Percentiles rank a stretch among this genome's conserved stretches.
Conservation (phyloP, 2,797 vertebrate species). For the Epinephelus coioides region DNA sequence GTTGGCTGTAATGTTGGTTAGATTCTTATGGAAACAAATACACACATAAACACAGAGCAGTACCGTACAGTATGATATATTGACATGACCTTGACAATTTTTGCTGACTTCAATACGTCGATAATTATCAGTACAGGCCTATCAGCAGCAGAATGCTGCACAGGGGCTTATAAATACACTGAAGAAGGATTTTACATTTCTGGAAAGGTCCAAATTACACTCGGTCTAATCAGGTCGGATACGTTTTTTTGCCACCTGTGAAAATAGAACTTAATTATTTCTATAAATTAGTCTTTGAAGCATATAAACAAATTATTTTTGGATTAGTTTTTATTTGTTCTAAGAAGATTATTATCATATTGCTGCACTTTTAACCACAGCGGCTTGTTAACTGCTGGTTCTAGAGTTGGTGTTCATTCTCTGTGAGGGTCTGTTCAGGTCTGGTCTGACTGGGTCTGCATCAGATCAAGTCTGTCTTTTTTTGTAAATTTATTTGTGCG, state of each 20-base stretch:
- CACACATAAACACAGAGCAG: not conserved
- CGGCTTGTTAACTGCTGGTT: not conserved
- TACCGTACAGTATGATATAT: too few species aligned
- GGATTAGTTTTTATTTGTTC: not conserved
- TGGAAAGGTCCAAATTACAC: not conserved
- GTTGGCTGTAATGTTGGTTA: too few species aligned
- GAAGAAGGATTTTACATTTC: not conserved
- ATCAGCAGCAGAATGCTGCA: not conserved
- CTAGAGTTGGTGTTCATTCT: not conserved
- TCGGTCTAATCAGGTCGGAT: not conserved
- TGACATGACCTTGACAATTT: too few species aligned
- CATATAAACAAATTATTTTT: not conserved
- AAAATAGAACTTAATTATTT: conserved; percentile 8
- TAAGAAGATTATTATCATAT: not conserved
- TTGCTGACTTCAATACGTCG: too few species aligned
- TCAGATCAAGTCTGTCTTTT: not conserved
- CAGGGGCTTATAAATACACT: too few species aligned
- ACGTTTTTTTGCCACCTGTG: not conserved
- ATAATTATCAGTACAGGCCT: too few species aligned
- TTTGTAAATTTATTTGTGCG: not conserved
- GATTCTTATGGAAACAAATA: too few species aligned
- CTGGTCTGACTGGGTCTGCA: not conserved
- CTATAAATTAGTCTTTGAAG: conserved; percentile 8
- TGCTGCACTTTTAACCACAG: not conserved
- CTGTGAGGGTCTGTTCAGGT: not conserved